Conservation (phyloP, 2,113 vertebrate species). For the Crotalus horridus region DNA sequence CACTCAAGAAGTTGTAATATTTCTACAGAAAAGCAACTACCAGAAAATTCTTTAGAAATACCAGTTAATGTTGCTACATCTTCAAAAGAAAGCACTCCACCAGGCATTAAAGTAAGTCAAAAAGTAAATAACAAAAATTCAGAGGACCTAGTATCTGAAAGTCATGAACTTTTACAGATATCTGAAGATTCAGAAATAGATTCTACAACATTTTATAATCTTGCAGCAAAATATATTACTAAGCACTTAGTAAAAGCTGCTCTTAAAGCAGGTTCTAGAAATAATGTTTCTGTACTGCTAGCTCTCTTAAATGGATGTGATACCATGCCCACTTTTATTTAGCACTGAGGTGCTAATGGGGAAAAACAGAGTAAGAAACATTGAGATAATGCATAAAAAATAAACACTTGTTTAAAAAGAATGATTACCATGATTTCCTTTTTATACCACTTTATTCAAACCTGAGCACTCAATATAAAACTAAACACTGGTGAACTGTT, state of each 20-base stretch:
- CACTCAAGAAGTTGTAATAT: not conserved
- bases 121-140: not conserved
- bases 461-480: slow-evolving; percentile 82
- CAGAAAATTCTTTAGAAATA: slow-evolving; percentile 9
- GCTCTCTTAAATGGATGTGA: slow-evolving; percentile 60
- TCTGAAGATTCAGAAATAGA: not conserved
- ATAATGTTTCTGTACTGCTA: slow-evolving; percentile 64
- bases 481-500: slow-evolving; percentile 75
- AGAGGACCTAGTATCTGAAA: not conserved
- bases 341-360: not conserved
- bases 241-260: slow-evolving; percentile 55
- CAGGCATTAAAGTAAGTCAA: not conserved
- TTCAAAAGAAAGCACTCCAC: not conserved
- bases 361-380: slow-evolving; percentile 25
- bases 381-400: slow-evolving; percentile 13
- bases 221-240: slow-evolving; percentile 37
- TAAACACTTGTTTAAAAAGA: slow-evolving; percentile 31
- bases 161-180: not conserved
- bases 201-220: slow-evolving; percentile 1
- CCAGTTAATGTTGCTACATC: not conserved
- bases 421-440: slow-evolving; percentile 29
- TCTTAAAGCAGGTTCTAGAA: slow-evolving; percentile 64
- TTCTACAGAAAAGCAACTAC: slow-evolving; percentile 3
- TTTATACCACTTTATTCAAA: slow-evolving; percentile 80
- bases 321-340: slow-evolving; percentile 22